Conservation (phyloP, 2,113 vertebrate species). For the Varanus komodoensis region DNA sequence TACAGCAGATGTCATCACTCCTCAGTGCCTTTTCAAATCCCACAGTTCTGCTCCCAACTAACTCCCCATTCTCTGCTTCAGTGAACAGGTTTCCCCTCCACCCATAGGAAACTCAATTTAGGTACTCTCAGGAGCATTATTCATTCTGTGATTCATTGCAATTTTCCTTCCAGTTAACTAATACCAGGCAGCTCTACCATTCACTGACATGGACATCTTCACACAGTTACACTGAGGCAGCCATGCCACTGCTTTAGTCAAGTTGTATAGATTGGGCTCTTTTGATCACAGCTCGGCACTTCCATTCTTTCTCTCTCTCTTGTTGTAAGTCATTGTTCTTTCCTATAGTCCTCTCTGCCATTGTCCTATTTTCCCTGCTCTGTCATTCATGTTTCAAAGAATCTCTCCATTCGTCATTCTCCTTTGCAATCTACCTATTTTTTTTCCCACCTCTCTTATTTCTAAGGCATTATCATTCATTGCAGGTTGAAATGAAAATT, state of each 20-base stretch:
- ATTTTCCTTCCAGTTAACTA: background rate
- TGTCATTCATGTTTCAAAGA: background rate
- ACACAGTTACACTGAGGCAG: background rate
- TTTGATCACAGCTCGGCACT: background rate
- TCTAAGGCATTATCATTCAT: constrained; percentile 38
- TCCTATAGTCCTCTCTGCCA: background rate
- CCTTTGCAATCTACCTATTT: background rate
- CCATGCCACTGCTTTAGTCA: constrained; percentile 29
- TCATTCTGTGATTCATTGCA: constrained; percentile 11
- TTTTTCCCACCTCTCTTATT: background rate
- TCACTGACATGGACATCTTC: constrained; percentile 15
- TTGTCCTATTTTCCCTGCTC: background rate
- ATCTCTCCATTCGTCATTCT: background rate
- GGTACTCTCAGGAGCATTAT: background rate
- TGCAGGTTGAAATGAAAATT: constrained; percentile 36
- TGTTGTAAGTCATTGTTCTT: background rate
- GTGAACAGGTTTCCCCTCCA: background rate
- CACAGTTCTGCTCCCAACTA: background rate
- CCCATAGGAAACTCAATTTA: background rate
- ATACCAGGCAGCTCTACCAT: background rate
- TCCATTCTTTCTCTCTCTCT: background rate
- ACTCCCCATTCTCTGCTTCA: background rate
- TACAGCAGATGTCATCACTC: background rate
- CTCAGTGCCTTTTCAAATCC: background rate
- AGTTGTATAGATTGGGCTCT: background rate